These are phyloP conservation scores for Lysiphlebus fabarum DNA, from an alignment of 1,140 invertebrate species.

Conservation along the genomic window DNA sequence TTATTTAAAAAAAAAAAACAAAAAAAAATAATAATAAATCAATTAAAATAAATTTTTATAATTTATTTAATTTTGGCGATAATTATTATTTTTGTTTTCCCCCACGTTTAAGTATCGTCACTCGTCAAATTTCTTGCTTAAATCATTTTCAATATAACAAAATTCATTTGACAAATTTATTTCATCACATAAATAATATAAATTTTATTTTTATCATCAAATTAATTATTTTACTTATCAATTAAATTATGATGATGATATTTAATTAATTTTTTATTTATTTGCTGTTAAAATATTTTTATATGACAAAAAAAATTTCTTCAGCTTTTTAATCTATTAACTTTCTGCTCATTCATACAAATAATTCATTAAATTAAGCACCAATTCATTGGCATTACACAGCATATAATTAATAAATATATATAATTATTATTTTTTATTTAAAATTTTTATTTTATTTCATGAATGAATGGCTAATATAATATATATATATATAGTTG, in stretches of 20 bases:
- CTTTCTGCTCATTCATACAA: no score
- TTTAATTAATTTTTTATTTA: no score
- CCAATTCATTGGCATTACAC: neutral
- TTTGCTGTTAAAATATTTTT: no score
- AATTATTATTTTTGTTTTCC: conserved; percentile 10
- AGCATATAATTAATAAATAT: neutral
- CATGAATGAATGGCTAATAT: conserved; percentile 3
- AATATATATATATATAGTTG: neutral
- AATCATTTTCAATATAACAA: neutral
- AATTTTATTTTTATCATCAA: no score
- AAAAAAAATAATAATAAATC: neutral
- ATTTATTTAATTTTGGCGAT: conserved; percentile 21
- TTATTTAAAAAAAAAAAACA: conserved; percentile 17
- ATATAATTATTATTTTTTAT: neutral
- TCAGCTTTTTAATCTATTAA: no score
- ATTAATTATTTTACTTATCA: no score
- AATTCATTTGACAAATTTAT: neutral
- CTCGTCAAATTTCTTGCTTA: conserved; percentile 1
- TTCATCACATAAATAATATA: no score
- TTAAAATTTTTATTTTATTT: conserved; percentile 3
- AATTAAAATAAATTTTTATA: conserved; percentile 6
- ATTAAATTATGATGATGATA: no score
- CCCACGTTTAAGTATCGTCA: conserved; percentile 14
- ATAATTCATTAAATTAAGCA: neutral
- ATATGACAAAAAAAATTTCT: no score